These are phyloP conservation scores for Pampusana beccarii DNA, from an alignment of 2,113 vertebrate species.

Conservation along the genomic window DNA sequence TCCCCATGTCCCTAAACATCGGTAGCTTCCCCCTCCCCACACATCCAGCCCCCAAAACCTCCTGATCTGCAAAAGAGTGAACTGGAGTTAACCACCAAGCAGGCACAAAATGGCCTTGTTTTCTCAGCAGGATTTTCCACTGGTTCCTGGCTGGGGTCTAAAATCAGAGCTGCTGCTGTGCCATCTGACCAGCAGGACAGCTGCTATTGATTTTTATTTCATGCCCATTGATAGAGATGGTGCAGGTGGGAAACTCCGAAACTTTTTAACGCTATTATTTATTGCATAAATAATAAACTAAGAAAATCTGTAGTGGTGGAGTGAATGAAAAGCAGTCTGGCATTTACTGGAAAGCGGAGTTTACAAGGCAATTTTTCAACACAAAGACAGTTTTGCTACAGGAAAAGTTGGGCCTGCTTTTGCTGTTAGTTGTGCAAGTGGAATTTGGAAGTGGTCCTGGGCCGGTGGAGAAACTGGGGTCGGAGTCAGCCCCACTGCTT, in stretches of 20 bases:
- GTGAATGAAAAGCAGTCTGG: neutral
- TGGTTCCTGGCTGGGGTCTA: neutral
- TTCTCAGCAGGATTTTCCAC: neutral
- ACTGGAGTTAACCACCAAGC: neutral
- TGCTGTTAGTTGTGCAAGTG: neutral
- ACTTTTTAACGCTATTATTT: neutral
- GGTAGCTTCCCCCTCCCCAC: neutral
- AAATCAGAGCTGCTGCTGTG: neutral
- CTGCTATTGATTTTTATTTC: conserved; percentile 42
- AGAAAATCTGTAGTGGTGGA: neutral
- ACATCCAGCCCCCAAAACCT: neutral
- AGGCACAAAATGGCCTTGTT: neutral
- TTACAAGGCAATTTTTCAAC: conserved; percentile 8
- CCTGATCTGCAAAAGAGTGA: neutral
- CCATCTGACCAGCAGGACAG: neutral
- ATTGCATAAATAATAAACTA: conserved; percentile 27
- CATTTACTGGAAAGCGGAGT: conserved; percentile 12
- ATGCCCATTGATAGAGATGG: neutral
- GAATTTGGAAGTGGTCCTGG: conserved; percentile 15
- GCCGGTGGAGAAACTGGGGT: neutral
- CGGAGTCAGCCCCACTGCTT: neutral
- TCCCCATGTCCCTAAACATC: neutral
- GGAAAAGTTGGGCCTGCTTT: neutral
- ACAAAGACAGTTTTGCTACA: neutral
- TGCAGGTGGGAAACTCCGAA: conserved; percentile 23